Percentiles rank a stretch among this genome's conserved stretches.
Evolutionary conservation across 1,140 invertebrate genomes (phyloP).

Genomic region (Chymomyza costata): DNA sequence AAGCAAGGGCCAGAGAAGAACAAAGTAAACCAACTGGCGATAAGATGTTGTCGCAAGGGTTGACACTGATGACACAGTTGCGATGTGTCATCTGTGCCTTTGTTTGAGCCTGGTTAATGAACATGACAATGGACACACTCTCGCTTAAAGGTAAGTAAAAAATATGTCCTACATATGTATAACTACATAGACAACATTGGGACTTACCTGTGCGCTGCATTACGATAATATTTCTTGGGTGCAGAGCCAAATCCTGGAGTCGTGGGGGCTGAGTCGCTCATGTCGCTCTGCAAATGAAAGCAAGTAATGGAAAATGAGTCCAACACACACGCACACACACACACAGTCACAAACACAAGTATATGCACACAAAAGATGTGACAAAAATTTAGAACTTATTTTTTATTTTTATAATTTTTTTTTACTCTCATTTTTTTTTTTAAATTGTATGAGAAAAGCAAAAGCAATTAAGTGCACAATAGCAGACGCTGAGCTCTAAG

Average conservation of each 20-base stretch:
- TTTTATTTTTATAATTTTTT: background rate
- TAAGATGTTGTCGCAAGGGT: too few relatives aligned
- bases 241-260: slow-evolving; percentile 28
- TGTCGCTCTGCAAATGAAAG: slow-evolving; percentile 39
- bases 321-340: slow-evolving; percentile 8
- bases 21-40: too few relatives aligned
- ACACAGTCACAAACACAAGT: background rate
- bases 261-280: slow-evolving; percentile 62
- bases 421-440: background rate
- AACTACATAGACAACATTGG: too few relatives aligned
- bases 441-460: slow-evolving; percentile 8
- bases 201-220: slow-evolving; percentile 60
- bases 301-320: background rate
- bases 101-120: too few relatives aligned
- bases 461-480: slow-evolving; percentile 34
- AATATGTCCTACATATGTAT: too few relatives aligned
- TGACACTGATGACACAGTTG: too few relatives aligned
- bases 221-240: slow-evolving; percentile 60
- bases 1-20: too few relatives aligned
- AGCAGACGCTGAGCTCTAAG: slow-evolving; percentile 10
- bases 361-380: slow-evolving; percentile 18
- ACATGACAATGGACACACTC: too few relatives aligned
- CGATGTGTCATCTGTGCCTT: too few relatives aligned
- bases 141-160: too few relatives aligned
- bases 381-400: slow-evolving; percentile 13